Evolutionary conservation across 2,113 vertebrate species (phyloP).

Genomic region (Condylura cristata): DNA sequence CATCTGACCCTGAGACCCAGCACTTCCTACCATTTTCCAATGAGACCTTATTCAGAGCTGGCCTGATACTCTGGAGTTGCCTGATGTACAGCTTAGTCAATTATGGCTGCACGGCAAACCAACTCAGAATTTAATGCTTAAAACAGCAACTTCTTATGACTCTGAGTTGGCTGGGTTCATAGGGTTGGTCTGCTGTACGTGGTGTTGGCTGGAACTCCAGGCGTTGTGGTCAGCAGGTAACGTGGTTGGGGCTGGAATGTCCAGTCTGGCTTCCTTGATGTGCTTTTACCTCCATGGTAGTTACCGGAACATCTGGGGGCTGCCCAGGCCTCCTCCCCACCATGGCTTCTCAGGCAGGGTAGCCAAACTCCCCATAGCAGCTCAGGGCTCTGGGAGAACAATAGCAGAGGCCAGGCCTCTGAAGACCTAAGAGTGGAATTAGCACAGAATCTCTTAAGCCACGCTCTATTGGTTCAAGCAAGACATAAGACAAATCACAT

Average conservation of each 20-base stretch:
- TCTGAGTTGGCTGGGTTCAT: neutral
- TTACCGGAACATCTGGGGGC: neutral
- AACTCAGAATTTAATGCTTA: neutral
- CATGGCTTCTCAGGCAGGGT: neutral
- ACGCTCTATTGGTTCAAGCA: neutral
- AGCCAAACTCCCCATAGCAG: neutral
- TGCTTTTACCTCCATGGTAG: neutral
- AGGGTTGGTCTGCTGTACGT: neutral
- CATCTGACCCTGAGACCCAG: neutral
- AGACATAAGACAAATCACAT: neutral
- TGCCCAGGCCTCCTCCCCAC: neutral
- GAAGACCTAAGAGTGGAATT: neutral
- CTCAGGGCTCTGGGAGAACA: neutral
- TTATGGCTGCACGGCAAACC: neutral
- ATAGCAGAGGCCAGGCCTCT: neutral
- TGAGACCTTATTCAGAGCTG: neutral
- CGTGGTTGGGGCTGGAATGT: neutral
- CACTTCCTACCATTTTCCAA: neutral
- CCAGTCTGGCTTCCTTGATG: neutral
- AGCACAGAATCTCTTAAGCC: neutral
- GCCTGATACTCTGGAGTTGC: neutral
- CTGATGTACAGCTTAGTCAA: neutral
- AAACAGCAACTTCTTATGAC: neutral
- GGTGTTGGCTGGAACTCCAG: neutral
- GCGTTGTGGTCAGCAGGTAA: neutral